Evolutionary conservation across 2,888 invertebrate species (phyloP).

Genomic region (Athalia circularis): DNA sequence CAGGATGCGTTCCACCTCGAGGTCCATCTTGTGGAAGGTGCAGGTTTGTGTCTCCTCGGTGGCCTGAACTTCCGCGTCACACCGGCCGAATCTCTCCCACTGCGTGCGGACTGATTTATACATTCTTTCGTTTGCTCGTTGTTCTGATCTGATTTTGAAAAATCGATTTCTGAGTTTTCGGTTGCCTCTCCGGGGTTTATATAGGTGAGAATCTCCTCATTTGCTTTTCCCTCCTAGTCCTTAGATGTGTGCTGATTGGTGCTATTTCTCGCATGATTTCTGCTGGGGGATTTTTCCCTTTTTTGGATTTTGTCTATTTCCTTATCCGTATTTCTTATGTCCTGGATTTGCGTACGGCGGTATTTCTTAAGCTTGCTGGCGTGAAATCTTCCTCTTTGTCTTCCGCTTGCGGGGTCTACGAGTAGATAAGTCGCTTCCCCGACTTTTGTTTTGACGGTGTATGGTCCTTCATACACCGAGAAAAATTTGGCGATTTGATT

Average conservation of each 20-base stretch:
- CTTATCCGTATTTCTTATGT: neutral
- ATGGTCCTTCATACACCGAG: constrained; percentile 13
- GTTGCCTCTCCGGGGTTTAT: neutral
- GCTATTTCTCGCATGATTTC: too few species aligned
- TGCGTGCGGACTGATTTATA: neutral
- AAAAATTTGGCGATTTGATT: constrained; percentile 5
- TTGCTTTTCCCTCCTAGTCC: too few species aligned
- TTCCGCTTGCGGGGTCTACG: neutral
- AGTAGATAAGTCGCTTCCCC: neutral
- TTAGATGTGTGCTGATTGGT: too few species aligned
- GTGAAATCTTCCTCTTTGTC: constrained; percentile 10
- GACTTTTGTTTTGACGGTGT: neutral
- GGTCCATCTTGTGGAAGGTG: neutral
- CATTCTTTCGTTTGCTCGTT: neutral
- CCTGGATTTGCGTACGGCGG: neutral
- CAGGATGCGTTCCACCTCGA: neutral
- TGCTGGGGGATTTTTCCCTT: too few species aligned
- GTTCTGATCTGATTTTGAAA: too few species aligned
- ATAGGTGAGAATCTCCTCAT: too few species aligned
- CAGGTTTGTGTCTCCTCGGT: neutral
- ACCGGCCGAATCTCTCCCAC: neutral
- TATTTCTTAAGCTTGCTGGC: constrained; percentile 8
- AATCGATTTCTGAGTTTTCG: neutral
- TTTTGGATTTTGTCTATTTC: too few species aligned
- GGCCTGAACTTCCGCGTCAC: neutral